Percentiles rank a stretch among this genome's conserved stretches.
phyloP scores from a whole-genome alignment of 2,888 invertebrate genomes.

The Eupeodes latifasciatus region DNA sequence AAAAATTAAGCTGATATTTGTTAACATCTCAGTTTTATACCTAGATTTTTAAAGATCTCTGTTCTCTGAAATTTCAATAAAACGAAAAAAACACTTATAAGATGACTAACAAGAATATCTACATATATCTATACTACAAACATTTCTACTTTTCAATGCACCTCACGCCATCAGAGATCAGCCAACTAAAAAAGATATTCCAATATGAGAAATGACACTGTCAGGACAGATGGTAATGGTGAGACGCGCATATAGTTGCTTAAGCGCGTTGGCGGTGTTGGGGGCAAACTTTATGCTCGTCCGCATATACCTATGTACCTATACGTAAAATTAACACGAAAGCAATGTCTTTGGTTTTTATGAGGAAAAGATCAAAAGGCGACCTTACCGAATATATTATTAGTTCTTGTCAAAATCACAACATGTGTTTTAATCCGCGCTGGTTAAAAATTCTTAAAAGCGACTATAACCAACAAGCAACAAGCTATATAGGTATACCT shows the following conservation, averaged over 20 bases:
- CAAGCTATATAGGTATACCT: no score
- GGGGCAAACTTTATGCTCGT: background rate
- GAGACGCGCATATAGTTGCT: no score
- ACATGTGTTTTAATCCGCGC: conserved; percentile 80
- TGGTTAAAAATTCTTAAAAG: conserved; percentile 63
- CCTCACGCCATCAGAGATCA: background rate
- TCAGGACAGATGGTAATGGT: conserved; percentile 4
- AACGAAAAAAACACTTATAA: conserved; percentile 17
- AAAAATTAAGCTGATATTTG: background rate
- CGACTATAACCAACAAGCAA: background rate
- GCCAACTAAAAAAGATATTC: conserved; percentile 42
- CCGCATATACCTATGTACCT: background rate
- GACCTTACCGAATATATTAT: conserved; percentile 83
- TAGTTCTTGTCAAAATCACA: conserved; percentile 84
- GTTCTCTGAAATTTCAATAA: conserved; percentile 8
- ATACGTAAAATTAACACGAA: background rate
- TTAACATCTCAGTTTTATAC: conserved; percentile 47
- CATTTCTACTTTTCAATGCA: conserved; percentile 10
- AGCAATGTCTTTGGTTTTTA: background rate
- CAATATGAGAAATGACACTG: conserved; percentile 50
- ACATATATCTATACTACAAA: background rate
- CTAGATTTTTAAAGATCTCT: conserved; percentile 1
- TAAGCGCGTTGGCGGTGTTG: background rate
- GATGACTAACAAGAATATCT: conserved; percentile 30
- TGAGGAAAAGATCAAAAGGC: conserved; percentile 80